Conservation (phyloP, 1,140 invertebrate species). For the Zaprionus kolodkinae region DNA sequence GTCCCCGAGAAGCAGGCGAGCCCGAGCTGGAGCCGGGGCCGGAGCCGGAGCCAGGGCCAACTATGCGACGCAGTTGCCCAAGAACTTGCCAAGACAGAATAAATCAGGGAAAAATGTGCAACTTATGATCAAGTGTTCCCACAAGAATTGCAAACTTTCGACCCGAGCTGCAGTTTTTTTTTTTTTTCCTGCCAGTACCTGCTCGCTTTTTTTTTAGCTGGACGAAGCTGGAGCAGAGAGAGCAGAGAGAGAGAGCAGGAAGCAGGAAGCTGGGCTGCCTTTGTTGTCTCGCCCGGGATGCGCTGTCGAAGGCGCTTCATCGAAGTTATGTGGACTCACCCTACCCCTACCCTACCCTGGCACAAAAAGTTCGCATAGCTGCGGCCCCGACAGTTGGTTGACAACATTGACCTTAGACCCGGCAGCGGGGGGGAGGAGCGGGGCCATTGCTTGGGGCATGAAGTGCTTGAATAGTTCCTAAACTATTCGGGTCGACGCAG, state of each 20-base stretch:
- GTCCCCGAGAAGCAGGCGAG: neutral
- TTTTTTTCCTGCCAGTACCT: neutral
- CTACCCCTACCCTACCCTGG: conserved; percentile 28
- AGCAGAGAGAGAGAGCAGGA: no score
- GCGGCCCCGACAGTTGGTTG: conserved; percentile 48
- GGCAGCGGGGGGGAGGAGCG: neutral
- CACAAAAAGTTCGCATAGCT: conserved; percentile 70
- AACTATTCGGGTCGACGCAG: conserved; percentile 53
- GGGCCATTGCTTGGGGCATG: conserved; percentile 15
- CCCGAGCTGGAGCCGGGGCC: no score
- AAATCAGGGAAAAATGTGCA: conserved; percentile 79
- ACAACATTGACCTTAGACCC: conserved; percentile 62
- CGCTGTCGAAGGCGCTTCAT: conserved; percentile 74
- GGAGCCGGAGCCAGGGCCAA: conserved; percentile 3
- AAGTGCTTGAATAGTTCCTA: conserved; percentile 77
- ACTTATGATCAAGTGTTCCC: conserved; percentile 82
- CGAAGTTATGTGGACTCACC: conserved; percentile 68
- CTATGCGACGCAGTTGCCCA: conserved; percentile 44
- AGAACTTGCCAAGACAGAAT: conserved; percentile 41
- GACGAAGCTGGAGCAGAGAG: no score
- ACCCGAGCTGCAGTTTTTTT: conserved; percentile 36
- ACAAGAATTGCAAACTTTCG: conserved; percentile 80
- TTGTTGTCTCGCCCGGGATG: conserved; percentile 66
- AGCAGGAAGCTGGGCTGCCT: conserved; percentile 23
- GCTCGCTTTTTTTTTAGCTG: no score